Base-by-base conservation (phyloP, 1,140 invertebrate species). In the Chironomus tepperi region DNA sequence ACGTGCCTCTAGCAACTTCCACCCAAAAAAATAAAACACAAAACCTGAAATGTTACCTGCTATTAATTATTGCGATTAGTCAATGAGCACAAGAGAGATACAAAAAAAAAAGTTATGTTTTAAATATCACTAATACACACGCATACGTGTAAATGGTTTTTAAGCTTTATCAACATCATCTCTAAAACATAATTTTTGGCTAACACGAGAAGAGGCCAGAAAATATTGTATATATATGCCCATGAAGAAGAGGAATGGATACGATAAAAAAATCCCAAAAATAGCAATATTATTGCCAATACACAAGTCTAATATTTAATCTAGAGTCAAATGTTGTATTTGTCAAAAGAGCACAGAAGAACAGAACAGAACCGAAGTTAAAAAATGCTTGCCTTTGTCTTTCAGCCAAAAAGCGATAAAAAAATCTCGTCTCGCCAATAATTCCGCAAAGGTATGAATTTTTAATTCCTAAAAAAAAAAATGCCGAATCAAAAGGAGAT, bases 41-140 rank as follows among this genome's bases (percentile, higher is more conserved):
- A 57, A 57, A 57, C 47, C n/a, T 57, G 47, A 57, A 57, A 57
- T 57, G 47, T 57, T 57, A 57, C 47, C 47, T 57, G 47, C 47
- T 57, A 57, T 57, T 57, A n/a, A 57, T 57, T 57, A 57, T 57
- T n/a, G 47, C 47, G 47, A 57, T 57, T 57, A 57, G 12, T 57
- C 47, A 57, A 57, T 57, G 47, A 57, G 47, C 47, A 57, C 47
- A 12, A 57, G 7, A 47, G 15, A 47, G 47, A 57, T 12, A 57
- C 12, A n/a, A 34, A 34, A 2, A 34, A 34, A 5, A 2, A 5
- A 34, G 24, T 34, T 34, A 34, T 34, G 24, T 34, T 34, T 34
- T 34, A 34, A 34, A 34, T 34, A n/a, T 57, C 10, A 57, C 47
- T 57, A 57, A 57, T n/a, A 57, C 47, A 57, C n/a, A 0, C n/a